Evolutionary conservation across 2,113 vertebrate genomes (phyloP).

Genomic region (Tragelaphus strepsiceros): DNA sequence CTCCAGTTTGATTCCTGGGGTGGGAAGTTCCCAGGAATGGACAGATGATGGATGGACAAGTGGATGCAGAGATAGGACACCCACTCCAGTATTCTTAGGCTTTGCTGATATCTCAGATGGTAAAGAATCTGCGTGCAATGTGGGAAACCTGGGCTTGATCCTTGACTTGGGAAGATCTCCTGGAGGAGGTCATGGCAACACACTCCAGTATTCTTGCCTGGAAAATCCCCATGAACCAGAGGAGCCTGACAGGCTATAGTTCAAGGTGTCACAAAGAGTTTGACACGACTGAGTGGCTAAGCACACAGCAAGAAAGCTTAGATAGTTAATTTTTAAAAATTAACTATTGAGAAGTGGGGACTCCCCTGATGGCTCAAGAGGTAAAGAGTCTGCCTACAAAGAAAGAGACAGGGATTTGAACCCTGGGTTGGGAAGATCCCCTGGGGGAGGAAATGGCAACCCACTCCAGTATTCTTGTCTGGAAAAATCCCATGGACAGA

Average conservation of each 20-base stretch:
- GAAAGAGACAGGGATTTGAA: background rate
- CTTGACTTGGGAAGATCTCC: background rate
- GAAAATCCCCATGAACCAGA: background rate
- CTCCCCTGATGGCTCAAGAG: background rate
- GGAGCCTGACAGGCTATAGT: background rate
- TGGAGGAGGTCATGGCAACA: background rate
- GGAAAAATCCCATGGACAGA: background rate
- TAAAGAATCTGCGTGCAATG: background rate
- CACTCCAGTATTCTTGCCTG: background rate
- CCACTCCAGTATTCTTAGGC: background rate
- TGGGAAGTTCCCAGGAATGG: background rate
- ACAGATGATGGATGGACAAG: background rate
- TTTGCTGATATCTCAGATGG: background rate
- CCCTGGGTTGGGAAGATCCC: background rate
- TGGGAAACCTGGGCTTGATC: background rate
- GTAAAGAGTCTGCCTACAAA: background rate
- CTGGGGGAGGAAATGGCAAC: background rate
- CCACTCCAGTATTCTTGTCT: background rate
- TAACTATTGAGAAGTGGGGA: background rate
- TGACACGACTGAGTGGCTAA: background rate
- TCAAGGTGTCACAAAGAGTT: background rate
- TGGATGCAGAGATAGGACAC: background rate
- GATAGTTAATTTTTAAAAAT: background rate
- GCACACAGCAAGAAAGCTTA: background rate
- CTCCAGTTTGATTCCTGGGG: background rate